Base-by-base conservation (phyloP, 2,797 vertebrate species). In the Anguilla megastoma region DNA sequence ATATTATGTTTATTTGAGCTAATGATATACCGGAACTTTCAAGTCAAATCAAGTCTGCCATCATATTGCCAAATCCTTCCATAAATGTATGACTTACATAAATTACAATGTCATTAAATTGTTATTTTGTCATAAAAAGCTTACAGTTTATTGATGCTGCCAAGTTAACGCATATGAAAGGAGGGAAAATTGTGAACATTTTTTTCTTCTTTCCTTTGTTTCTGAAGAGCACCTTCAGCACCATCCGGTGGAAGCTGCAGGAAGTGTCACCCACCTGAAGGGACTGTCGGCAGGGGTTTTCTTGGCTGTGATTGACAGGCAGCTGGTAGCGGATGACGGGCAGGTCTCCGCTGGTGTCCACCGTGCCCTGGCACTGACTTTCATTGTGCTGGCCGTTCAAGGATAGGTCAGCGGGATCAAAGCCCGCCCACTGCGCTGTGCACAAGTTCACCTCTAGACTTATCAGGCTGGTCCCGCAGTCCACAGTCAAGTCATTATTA, bases 371-470 rank as follows among this genome's bases (percentile, higher is more conserved):
- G 90, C 96, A 97, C 3, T 90, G 88, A 0, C 69, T 74, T 2
- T 74, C 91, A 89, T 93, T 94, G 90, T 96, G 95, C 27, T 95
- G 91, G 45, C 96, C 93, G 1, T 97, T 97, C 84, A 97, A 89
- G 6, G 96, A 95, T 90, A 97, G 91, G 33, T 90, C 87, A 0
- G 84, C 66, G 33, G 90, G 87, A 74, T 95, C 92, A 86, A 96
- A 95, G 56, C 95, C 95, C 0, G 96, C 91, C 95, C 95, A 96
- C 87, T 93, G 92, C 36, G 94, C 96, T 0, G 96, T 96, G 91
- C 96, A 97, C 66, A 95, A 88, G 92, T 96, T 96, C 89, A 97
- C 90, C 88, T 94, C 92, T 91, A 97, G 87, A 12, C 87, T 92
- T 89, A 97, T 97, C 6, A 88, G 1, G 0, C 8, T 91, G 74